Conservation (phyloP, 2,113 vertebrate genomes). For the Toxotes chatareus region DNA sequence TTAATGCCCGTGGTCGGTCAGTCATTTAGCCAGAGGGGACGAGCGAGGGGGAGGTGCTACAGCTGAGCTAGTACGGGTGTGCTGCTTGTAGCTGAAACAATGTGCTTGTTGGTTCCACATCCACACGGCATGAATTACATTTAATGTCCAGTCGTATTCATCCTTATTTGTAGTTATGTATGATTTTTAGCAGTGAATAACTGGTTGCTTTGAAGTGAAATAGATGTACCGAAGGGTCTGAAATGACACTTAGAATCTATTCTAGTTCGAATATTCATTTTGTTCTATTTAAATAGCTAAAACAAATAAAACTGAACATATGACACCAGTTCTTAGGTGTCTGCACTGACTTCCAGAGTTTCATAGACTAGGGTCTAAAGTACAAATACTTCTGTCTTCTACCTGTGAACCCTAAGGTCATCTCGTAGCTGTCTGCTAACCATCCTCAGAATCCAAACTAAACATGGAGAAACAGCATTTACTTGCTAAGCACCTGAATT, state of each 20-base stretch:
- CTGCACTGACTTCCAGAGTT: not conserved
- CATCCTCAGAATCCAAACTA: not conserved
- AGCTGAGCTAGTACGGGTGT: not conserved
- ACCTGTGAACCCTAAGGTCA: not conserved
- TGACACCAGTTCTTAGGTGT: not conserved
- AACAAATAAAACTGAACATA: not conserved
- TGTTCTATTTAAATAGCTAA: not conserved
- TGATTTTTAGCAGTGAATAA: not conserved
- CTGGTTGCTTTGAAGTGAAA: not conserved
- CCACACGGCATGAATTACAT: not conserved
- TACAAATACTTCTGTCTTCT: not conserved
- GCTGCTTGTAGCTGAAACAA: constrained; percentile 15
- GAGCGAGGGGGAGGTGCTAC: not conserved
- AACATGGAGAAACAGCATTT: not conserved
- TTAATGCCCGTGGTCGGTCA: constrained; percentile 53
- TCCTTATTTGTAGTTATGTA: not conserved
- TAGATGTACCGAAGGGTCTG: not conserved
- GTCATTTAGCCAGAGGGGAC: constrained; percentile 40
- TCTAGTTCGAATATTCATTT: not conserved
- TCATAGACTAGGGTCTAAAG: not conserved
- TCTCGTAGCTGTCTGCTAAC: not conserved
- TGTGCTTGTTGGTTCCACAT: constrained; percentile 24
- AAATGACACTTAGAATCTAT: not conserved
- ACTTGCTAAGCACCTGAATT: not conserved
- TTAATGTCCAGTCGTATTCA: not conserved